Conservation (phyloP, 1,140 invertebrate species). For the Drosophila erecta region DNA sequence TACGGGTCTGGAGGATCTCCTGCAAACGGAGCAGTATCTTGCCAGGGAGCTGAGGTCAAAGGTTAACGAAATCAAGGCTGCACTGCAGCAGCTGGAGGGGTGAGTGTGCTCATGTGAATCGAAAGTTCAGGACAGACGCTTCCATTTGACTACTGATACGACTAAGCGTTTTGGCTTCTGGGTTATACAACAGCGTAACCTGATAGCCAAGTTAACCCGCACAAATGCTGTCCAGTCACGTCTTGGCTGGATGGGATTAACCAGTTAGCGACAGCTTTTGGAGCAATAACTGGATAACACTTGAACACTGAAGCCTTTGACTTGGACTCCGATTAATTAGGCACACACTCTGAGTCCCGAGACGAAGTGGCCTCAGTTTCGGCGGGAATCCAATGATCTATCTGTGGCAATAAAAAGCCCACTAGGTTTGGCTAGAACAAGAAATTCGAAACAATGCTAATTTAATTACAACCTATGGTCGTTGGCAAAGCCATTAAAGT, state of each 20-base stretch:
- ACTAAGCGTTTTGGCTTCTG: not conserved
- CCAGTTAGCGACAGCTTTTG: not conserved
- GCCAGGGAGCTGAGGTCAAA: constrained; percentile 92
- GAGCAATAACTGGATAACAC: not conserved
- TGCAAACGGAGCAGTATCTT: constrained; percentile 93
- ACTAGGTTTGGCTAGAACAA: constrained; percentile 25
- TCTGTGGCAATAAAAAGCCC: not conserved
- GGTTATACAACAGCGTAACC: constrained; percentile 12
- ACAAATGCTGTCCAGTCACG: not conserved
- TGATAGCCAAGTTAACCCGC: constrained; percentile 11
- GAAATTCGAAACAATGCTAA: constrained; percentile 37
- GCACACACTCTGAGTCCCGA: no score
- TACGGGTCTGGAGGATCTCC: constrained; percentile 93
- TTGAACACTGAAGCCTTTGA: no score
- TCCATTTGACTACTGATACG: not conserved
- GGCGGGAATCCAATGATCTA: not conserved
- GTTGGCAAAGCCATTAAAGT: constrained; percentile 41
- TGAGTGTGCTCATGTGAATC: no score
- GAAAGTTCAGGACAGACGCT: no score
- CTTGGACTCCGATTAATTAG: not conserved
- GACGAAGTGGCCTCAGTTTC: no score
- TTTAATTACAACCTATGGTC: constrained; percentile 43
- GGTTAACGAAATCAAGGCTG: constrained; percentile 91
- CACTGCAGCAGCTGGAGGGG: constrained; percentile 90
- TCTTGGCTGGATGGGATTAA: not conserved